A percentile compares a stretch with the other conserved stretches of the same genome.
phyloP scores from a whole-genome alignment of 2,888 invertebrate species.

The Polyommatus iphigenia region DNA sequence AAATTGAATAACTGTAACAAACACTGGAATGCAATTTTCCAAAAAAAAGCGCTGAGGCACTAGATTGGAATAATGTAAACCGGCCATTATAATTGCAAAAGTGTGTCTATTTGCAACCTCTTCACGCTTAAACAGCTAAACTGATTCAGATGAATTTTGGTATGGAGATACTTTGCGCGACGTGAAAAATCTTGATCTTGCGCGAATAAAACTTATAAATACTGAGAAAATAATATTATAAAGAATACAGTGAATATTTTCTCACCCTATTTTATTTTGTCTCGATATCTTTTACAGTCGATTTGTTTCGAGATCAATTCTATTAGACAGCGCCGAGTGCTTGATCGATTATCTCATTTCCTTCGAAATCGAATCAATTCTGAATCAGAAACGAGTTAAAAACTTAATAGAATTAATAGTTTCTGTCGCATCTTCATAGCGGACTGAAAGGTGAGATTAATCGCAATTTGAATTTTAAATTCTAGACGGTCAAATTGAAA shows the following conservation, averaged over 20 bases:
- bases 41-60: no score
- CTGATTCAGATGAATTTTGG: no score
- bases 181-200: no score
- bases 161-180: no score
- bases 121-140: no score
- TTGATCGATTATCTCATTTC: constrained; percentile 1
- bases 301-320: neutral
- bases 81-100: no score
- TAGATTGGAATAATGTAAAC: no score
- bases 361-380: neutral
- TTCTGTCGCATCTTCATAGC: neutral
- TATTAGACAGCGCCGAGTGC: neutral
- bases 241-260: neutral
- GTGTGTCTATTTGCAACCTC: no score
- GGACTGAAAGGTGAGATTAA: neutral
- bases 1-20: no score
- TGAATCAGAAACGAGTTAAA: neutral
- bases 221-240: neutral
- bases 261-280: neutral
- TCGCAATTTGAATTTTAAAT: neutral
- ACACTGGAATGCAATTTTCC: no score
- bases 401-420: neutral
- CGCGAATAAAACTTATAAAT: no score
- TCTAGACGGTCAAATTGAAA: neutral
- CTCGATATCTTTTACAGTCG: constrained; percentile 12